Base-by-base conservation (phyloP, 1,140 invertebrate genomes). In the Zophobas atratus region DNA sequence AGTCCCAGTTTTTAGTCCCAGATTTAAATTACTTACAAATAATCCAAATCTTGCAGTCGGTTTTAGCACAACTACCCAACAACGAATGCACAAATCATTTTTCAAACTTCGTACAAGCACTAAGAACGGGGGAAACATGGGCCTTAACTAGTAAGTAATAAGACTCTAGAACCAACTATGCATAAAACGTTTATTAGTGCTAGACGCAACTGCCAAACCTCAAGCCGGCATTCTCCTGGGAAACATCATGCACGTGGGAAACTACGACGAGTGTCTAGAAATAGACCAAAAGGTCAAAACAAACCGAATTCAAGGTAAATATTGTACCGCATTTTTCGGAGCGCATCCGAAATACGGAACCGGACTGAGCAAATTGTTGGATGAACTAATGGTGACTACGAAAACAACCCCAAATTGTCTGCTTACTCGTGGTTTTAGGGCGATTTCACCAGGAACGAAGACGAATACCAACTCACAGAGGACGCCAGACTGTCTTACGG, bases 171-270 rank as follows among this genome's bases (percentile, higher is more conserved):
- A 41, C 6, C 34, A 57, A 6, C 6, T 75, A 8, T 70, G 3
- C 32, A 1, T 73, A 1, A 8, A 55, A 73, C 2, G 2, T 3
- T 34, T 74, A 74, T 39, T 36, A 78, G 77, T 79, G 77, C 20
- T 75, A 6, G 77, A 79, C 35, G 73, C 77, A 32, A 51, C 51
- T 36, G 73, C 77, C 1, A 79, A 79, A 46, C 77, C 77, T 1
- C 77, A 79, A 53, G 39, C 74, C 3, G 77, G 77, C 6, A 60
- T 79, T 6, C 36, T 79, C 1, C 41, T 36, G 20, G 77, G 77
- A 6, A 79, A 79, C 39, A 57, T 70, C 6, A 76, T 79, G 74
- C 77, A 79, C 34, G 46, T 79, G 8, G 77, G 77, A 34, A 75
- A 79, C 33, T 79, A 48, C 39, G 77, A 79, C 48, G 77, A 79